Evolutionary conservation across 2,888 invertebrate species (phyloP).

Genomic region (Hydrotaea diabolus): DNA sequence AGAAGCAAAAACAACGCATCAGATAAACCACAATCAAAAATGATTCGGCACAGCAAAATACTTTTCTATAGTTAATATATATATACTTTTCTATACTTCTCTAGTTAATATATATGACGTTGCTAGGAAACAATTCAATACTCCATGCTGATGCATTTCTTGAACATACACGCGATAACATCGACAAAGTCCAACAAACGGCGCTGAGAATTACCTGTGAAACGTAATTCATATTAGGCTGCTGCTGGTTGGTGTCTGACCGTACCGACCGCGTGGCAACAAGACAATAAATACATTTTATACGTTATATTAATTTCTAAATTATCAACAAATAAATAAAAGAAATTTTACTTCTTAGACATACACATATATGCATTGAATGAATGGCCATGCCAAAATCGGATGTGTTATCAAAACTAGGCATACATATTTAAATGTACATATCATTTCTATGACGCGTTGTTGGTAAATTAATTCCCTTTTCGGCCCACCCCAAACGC

Average conservation of each 20-base stretch:
- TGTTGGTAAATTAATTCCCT: not conserved
- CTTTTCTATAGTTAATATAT: too few species aligned
- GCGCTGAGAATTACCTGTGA: not conserved
- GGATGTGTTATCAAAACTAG: constrained; percentile 6
- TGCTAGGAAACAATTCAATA: not conserved
- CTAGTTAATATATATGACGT: too few species aligned
- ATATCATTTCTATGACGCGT: not conserved
- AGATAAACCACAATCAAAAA: too few species aligned
- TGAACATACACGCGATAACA: not conserved
- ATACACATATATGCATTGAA: not conserved
- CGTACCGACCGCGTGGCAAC: constrained; percentile 11
- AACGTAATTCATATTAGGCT: constrained; percentile 5
- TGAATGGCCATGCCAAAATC: constrained; percentile 12
- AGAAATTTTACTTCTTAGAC: not conserved
- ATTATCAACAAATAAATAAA: not conserved
- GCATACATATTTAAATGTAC: not conserved
- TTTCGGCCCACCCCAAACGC: not conserved
- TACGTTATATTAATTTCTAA: not conserved
- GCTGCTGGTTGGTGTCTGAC: not conserved
- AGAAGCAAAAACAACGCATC: too few species aligned
- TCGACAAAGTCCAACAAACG: not conserved
- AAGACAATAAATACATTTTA: not conserved
- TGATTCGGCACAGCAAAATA: too few species aligned
- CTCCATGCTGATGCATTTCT: not conserved
- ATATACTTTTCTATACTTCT: too few species aligned